Percentiles rank a stretch among this genome's conserved stretches.
Evolutionary conservation across 2,113 vertebrate species (phyloP).

Genomic region (Oryzias celebensis): DNA sequence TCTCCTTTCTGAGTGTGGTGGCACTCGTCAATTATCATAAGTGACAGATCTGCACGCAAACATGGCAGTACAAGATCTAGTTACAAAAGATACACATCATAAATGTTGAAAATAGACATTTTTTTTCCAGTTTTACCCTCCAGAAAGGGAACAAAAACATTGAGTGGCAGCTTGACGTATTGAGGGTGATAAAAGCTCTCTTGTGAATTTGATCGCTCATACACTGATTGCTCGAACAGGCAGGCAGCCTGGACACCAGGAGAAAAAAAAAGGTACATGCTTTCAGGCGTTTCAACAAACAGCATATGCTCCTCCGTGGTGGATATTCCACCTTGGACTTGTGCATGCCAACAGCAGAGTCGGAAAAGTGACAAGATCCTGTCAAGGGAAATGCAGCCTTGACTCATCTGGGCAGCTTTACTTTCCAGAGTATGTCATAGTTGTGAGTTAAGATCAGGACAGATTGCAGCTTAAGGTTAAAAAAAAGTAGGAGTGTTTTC

Average conservation of each 20-base stretch:
- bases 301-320: constrained; percentile 79
- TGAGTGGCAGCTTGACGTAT: constrained; percentile 59
- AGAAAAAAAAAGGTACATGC: constrained; percentile 33
- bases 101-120: background rate
- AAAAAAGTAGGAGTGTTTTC: too few relatives aligned
- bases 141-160: constrained; percentile 40
- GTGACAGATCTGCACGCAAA: constrained; percentile 82
- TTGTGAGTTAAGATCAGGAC: constrained; percentile 21
- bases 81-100: background rate
- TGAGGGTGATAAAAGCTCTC: constrained; percentile 70
- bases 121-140: constrained; percentile 36
- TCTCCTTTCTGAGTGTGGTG: constrained; percentile 94
- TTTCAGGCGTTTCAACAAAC: constrained; percentile 75
- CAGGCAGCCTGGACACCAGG: constrained; percentile 65
- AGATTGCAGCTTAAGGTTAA: constrained; percentile 17
- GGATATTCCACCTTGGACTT: constrained; percentile 74
- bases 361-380: constrained; percentile 70
- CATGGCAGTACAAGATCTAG: background rate
- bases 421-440: constrained; percentile 49
- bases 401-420: constrained; percentile 39
- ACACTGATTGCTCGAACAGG: constrained; percentile 75
- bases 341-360: constrained; percentile 69
- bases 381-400: constrained; percentile 54
- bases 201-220: constrained; percentile 73
- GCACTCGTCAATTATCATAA: constrained; percentile 95